Conservation (phyloP, 2,797 vertebrate species). For the Semotilus atromaculatus region DNA sequence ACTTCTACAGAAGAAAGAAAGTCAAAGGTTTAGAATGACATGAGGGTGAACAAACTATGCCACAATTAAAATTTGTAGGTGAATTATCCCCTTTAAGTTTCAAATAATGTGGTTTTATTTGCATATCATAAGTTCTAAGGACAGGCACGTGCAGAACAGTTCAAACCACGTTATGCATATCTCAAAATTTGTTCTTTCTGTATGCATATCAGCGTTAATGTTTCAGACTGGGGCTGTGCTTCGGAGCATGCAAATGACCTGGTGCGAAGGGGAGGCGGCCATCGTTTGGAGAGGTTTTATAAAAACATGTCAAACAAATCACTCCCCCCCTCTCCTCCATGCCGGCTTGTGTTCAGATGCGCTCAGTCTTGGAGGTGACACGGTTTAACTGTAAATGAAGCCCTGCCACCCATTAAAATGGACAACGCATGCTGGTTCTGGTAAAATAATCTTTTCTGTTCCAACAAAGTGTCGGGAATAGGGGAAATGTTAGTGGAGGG, state of each 20-base stretch:
- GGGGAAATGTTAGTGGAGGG: constrained; percentile 52
- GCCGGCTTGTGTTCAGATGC: constrained; percentile 51
- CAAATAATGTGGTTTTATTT: constrained; percentile 3
- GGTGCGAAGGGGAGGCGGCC: constrained; percentile 26
- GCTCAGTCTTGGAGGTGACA: constrained; percentile 59
- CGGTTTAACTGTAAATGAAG: constrained; percentile 65
- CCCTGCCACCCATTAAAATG: constrained; percentile 58
- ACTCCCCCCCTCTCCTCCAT: constrained; percentile 36
- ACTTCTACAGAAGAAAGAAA: not conserved
- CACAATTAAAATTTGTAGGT: not conserved
- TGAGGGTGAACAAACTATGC: not conserved
- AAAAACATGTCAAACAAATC: constrained; percentile 65
- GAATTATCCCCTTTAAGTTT: constrained; percentile 1
- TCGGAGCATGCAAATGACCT: constrained; percentile 41
- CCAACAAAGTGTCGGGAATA: constrained; percentile 36
- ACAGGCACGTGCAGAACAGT: constrained; percentile 5
- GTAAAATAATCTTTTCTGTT: constrained; percentile 52
- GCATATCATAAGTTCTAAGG: constrained; percentile 36
- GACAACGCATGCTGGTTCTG: constrained; percentile 47
- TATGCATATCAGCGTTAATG: constrained; percentile 56
- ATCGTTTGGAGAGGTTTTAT: constrained; percentile 58
- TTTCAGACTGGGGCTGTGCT: constrained; percentile 25
- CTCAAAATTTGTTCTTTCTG: constrained; percentile 36
- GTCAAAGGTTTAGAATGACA: not conserved
- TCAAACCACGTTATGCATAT: constrained; percentile 24